These are phyloP conservation scores for Rhagoletis zephyria DNA, from an alignment of 1,140 invertebrate species.

Conservation along the genomic window DNA sequence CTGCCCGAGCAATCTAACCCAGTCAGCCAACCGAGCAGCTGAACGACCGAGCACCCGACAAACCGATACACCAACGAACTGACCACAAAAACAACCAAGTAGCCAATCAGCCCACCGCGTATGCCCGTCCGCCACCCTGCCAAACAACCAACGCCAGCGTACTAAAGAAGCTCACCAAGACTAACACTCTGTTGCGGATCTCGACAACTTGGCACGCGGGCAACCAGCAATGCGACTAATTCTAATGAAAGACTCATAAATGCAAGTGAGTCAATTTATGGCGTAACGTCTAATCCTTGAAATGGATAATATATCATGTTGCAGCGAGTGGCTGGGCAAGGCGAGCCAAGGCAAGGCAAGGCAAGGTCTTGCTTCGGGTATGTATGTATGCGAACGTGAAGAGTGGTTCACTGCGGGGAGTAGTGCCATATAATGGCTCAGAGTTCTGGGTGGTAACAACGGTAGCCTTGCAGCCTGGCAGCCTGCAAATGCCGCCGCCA, in stretches of 20 bases:
- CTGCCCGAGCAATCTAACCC: not conserved
- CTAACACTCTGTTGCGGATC: slow-evolving; percentile 13
- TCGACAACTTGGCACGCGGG: slow-evolving; percentile 20
- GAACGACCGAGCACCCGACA: not conserved
- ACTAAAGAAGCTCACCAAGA: not conserved
- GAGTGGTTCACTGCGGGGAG: not conserved
- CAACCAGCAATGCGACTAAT: slow-evolving; percentile 45
- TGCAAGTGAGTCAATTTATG: slow-evolving; percentile 55
- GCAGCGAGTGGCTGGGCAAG: not conserved
- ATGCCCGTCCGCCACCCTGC: no score
- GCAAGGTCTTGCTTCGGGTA: no score
- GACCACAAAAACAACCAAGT: slow-evolving; percentile 24
- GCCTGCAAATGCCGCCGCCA: not conserved
- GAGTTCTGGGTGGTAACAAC: not conserved
- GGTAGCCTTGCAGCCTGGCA: not conserved
- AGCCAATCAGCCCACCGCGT: not conserved
- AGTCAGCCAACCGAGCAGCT: not conserved
- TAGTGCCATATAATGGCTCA: not conserved
- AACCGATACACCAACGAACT: not conserved
- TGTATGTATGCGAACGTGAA: not conserved
- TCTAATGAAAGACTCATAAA: slow-evolving; percentile 53
- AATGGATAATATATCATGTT: slow-evolving; percentile 56
- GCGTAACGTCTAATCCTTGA: slow-evolving; percentile 53
- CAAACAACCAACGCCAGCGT: not conserved
- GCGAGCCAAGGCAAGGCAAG: not conserved